Conservation (phyloP, 2,113 vertebrate species). For the Syngnathoides biaculeatus region DNA sequence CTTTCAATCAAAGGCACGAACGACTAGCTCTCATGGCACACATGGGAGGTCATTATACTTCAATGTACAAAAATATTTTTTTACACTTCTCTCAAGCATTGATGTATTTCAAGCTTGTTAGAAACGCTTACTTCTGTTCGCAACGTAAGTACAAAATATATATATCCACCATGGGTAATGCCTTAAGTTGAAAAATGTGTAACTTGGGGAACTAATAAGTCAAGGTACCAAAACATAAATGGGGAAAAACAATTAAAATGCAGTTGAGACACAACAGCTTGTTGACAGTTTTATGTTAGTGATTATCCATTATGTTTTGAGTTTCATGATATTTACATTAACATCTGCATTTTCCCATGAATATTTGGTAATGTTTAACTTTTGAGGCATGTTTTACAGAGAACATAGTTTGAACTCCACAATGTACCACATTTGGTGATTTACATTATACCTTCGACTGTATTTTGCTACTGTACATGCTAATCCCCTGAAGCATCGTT, state of each 20-base stretch:
- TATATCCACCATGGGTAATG: too few species aligned
- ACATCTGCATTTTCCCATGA: not conserved
- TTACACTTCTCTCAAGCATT: too few species aligned
- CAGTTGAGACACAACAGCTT: conserved; percentile 2
- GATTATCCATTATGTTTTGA: not conserved
- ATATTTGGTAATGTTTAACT: not conserved
- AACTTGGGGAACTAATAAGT: too few species aligned
- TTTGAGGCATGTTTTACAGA: not conserved
- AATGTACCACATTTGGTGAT: not conserved
- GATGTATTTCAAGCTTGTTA: too few species aligned
- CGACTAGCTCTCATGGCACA: too few species aligned
- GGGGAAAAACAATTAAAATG: not conserved
- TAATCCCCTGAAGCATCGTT: not conserved
- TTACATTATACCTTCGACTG: not conserved
- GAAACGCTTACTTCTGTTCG: too few species aligned
- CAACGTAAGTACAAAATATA: too few species aligned
- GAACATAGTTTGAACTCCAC: not conserved
- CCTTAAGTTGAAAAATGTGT: too few species aligned
- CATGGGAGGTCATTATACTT: too few species aligned
- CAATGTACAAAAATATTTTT: too few species aligned
- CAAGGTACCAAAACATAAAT: not conserved
- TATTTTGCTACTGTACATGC: not conserved
- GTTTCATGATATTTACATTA: not conserved
- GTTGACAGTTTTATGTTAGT: not conserved
- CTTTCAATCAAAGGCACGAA: too few species aligned